Evolutionary conservation across 2,797 vertebrate species (phyloP).

Genomic region (Nannoperca obscura): DNA sequence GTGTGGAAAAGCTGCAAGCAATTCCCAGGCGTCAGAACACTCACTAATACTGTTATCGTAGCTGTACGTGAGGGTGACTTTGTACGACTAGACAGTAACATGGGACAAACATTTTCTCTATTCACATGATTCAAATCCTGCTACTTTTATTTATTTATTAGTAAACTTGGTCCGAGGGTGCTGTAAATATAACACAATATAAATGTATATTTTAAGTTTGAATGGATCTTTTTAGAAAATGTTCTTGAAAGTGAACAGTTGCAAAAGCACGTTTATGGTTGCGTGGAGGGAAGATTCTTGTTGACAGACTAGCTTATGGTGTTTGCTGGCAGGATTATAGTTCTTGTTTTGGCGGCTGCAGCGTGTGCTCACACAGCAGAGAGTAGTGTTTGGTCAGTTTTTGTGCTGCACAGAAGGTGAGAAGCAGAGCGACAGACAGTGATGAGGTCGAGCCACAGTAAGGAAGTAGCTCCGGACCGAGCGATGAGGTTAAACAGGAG

Average conservation of each 20-base stretch:
- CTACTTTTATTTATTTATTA: neutral
- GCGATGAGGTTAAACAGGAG: conserved; percentile 52
- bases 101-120: neutral
- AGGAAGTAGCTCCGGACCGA: conserved; percentile 23
- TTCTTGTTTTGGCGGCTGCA: conserved; percentile 19
- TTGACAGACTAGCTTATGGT: neutral
- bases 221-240: neutral
- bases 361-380: conserved; percentile 26
- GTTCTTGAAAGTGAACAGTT: neutral
- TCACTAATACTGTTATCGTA: neutral
- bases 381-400: conserved; percentile 42
- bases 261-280: neutral
- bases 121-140: neutral
- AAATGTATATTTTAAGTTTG: neutral
- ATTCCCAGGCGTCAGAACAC: neutral
- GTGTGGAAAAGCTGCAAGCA: neutral
- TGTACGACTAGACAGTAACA: neutral
- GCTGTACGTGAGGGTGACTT: neutral
- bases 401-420: conserved; percentile 38
- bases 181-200: neutral
- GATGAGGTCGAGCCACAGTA: conserved; percentile 33
- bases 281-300: neutral
- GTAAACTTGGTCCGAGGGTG: neutral
- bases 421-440: conserved; percentile 45
- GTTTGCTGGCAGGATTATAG: conserved; percentile 7